Base-by-base conservation (phyloP, 2,113 vertebrate species). In the Gopherus flavomarginatus region DNA sequence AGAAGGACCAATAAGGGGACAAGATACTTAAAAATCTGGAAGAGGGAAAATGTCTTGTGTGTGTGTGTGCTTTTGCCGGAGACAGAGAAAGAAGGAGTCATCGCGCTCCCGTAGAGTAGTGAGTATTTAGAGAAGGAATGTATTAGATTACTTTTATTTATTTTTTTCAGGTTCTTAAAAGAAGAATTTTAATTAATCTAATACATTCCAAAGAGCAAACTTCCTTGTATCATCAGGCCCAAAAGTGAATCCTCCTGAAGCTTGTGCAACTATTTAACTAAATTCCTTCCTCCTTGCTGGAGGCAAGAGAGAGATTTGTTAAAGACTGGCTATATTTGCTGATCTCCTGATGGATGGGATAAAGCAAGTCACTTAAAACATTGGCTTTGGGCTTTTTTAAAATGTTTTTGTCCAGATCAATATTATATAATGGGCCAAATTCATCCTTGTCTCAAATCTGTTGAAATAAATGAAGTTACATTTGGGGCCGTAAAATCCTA, bases 121-220 rank as follows among this genome's bases (percentile, higher is more conserved):
- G 47, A 47, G 47, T 49, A 49, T 49, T 49, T 49, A 49, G 47
- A 49, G 47, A 49, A 49, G 47, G 47, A 49, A 49, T 49, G 47
- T 49, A 49, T 49, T 49, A 49, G 47, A 49, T 49, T 49, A 49
- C 47, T 49, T 49, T 49, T 49, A 49, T 49, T 49, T 49, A 49
- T 49, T 49, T 49, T 49, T 49, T 49, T 49, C 47, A 49, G 47
- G 47, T 49, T 49, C 47, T 11, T 49, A 49, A 49, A 49, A 49
- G 47, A 49, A 49, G 47, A 49, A 49, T 49, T 49, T 49, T 49
- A 49, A 49, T 49, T 49, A 11, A 49, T 49, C 47, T 49, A 49
- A 49, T 49, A 49, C 47, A 47, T 47, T 47, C 47, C 9, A 77
- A 93, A 95, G 86, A 96, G 31, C 80, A 91, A 97, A 96, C 79